These are phyloP conservation scores for Brachionus rubens DNA, from an alignment of 1,140 invertebrate species.

Conservation along the genomic window DNA sequence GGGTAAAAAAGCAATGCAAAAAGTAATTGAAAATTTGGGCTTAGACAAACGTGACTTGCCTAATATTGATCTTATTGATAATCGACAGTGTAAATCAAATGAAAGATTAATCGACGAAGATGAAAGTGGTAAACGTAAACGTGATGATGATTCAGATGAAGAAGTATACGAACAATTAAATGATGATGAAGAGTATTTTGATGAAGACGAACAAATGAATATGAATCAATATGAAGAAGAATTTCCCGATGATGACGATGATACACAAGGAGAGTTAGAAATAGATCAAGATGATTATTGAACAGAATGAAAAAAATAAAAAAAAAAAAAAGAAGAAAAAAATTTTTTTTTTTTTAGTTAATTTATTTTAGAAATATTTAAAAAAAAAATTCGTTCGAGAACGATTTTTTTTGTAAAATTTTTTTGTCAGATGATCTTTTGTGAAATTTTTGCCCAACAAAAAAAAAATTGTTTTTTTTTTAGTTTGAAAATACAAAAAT, in stretches of 20 bases:
- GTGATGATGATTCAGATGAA: neutral
- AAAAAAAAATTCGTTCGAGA: neutral
- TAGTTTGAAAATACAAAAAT: neutral
- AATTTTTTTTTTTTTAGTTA: neutral
- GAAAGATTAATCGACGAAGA: slow-evolving; percentile 42
- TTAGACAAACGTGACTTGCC: neutral
- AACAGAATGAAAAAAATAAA: too few relatives aligned
- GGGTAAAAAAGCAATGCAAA: slow-evolving; percentile 43
- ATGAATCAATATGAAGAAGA: neutral
- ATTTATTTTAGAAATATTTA: neutral
- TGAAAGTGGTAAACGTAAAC: neutral
- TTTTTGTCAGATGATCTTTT: neutral
- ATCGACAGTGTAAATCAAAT: slow-evolving; percentile 43
- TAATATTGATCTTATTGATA: neutral
- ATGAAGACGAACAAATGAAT: neutral
- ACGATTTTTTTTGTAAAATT: neutral
- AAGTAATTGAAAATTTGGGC: slow-evolving; percentile 39
- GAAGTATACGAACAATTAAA: slow-evolving; percentile 22
- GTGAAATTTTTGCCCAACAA: neutral
- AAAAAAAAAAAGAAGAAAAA: neutral
- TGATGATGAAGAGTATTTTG: slow-evolving; percentile 11
- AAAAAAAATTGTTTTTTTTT: neutral
- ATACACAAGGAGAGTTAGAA: neutral
- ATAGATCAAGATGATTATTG: slow-evolving; percentile 9
- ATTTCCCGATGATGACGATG: neutral